phyloP scores from a whole-genome alignment of 2,888 invertebrate species.

The Belgica antarctica region DNA sequence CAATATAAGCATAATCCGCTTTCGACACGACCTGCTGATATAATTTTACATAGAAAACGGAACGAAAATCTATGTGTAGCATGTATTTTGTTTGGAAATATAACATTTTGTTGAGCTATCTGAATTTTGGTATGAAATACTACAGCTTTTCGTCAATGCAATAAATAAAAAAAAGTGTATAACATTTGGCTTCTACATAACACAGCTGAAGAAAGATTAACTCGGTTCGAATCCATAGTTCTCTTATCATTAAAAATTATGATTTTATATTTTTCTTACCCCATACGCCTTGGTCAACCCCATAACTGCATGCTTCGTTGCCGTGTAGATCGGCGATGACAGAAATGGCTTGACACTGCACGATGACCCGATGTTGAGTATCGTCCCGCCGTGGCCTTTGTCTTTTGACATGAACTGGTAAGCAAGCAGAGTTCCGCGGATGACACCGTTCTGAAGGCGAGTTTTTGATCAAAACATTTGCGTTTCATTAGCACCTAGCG shows the following conservation, averaged over 20 bases:
- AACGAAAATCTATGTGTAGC: no score
- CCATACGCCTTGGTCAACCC: conserved; percentile 73
- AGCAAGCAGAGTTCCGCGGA: conserved; percentile 70
- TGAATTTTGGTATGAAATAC: no score
- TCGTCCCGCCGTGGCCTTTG: conserved; percentile 73
- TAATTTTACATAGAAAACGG: not conserved
- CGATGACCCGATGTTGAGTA: conserved; percentile 74
- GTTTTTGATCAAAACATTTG: not conserved
- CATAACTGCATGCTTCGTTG: conserved; percentile 73
- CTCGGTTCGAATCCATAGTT: no score
- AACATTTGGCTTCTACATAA: no score
- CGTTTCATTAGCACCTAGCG: not conserved
- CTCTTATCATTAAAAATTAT: no score
- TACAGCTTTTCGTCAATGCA: no score
- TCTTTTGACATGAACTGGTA: conserved; percentile 74
- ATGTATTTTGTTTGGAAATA: no score
- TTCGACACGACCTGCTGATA: not conserved
- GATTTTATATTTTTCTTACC: no score
- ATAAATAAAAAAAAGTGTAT: no score
- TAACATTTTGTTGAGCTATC: no score
- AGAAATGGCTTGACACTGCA: conserved; percentile 68
- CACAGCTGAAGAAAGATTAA: no score
- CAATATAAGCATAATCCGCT: not conserved
- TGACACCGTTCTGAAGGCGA: conserved; percentile 66
- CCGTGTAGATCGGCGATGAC: conserved; percentile 73